Conservation (phyloP, 2,888 invertebrate species). For the Phortica okadai region DNA sequence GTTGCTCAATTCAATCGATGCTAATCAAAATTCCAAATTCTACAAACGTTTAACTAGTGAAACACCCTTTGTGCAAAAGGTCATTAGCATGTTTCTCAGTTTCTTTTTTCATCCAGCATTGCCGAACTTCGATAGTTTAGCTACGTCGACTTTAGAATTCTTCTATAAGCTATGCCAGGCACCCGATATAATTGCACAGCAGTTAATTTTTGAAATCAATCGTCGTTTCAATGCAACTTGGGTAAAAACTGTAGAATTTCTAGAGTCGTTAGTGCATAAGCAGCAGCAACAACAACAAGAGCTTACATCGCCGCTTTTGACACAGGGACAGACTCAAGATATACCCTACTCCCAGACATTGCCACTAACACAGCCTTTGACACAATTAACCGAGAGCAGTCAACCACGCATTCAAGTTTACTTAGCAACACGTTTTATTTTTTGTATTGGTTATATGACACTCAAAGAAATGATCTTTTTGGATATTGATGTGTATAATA, state of each 20-base stretch:
- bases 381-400: neutral
- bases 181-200: slow-evolving; percentile 78
- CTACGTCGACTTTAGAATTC: slow-evolving; percentile 78
- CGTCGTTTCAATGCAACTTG: slow-evolving; percentile 76
- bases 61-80: slow-evolving; percentile 64
- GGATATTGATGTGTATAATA: slow-evolving; percentile 89
- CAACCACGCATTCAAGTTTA: slow-evolving; percentile 67
- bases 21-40: slow-evolving; percentile 68
- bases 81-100: slow-evolving; percentile 77
- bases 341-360: slow-evolving; percentile 66
- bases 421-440: slow-evolving; percentile 79
- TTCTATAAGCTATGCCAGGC: slow-evolving; percentile 80
- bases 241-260: slow-evolving; percentile 57
- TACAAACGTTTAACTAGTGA: slow-evolving; percentile 72
- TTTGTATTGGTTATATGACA: slow-evolving; percentile 86
- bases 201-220: slow-evolving; percentile 78
- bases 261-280: neutral
- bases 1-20: slow-evolving; percentile 71
- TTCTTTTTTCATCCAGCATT: slow-evolving; percentile 76
- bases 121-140: slow-evolving; percentile 78
- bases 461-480: slow-evolving; percentile 88
- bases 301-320: slow-evolving; percentile 35
- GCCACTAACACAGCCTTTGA: slow-evolving; percentile 49
- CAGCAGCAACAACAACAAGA: neutral
- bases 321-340: slow-evolving; percentile 50